phyloP scores from a whole-genome alignment of 37 sponge, comb jelly and placozoan genomes.

The Oopsacas minuta region DNA sequence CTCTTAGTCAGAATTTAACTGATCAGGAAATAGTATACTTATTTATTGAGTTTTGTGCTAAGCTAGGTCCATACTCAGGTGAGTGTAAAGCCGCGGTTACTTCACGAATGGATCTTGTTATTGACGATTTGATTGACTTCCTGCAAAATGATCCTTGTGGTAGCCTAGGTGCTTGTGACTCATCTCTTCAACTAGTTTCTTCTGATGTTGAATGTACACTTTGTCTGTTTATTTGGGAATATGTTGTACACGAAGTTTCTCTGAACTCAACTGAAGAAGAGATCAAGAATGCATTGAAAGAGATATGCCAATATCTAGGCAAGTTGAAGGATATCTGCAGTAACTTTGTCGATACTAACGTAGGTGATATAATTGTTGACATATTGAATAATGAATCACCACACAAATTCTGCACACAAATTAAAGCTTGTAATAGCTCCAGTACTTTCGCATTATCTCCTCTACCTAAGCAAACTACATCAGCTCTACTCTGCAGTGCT shows the following conservation, averaged over 20 bases:
- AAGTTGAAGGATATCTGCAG: neutral
- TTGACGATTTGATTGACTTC: neutral
- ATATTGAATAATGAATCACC: neutral
- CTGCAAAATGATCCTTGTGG: neutral
- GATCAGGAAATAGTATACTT: neutral
- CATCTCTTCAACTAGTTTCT: neutral
- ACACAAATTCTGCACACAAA: neutral
- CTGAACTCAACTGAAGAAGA: neutral
- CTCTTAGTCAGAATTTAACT: neutral
- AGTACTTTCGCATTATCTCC: neutral
- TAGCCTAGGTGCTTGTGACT: neutral
- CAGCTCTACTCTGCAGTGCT: slow-evolving; percentile 9
- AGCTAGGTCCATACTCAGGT: neutral
- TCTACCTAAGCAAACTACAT: neutral
- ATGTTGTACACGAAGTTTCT: neutral
- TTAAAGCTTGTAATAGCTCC: neutral
- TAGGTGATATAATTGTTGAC: neutral
- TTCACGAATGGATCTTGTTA: neutral
- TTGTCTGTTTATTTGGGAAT: neutral
- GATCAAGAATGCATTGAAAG: neutral
- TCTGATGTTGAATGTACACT: neutral
- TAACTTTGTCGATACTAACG: neutral
- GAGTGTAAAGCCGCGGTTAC: slow-evolving; percentile 8
- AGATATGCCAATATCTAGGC: neutral
- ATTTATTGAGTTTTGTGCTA: neutral